Evolutionary conservation across 2,888 invertebrate genomes (phyloP), one percentile per base, ranked within the genome.

Genomic region (Hartigia nigra): DNA sequence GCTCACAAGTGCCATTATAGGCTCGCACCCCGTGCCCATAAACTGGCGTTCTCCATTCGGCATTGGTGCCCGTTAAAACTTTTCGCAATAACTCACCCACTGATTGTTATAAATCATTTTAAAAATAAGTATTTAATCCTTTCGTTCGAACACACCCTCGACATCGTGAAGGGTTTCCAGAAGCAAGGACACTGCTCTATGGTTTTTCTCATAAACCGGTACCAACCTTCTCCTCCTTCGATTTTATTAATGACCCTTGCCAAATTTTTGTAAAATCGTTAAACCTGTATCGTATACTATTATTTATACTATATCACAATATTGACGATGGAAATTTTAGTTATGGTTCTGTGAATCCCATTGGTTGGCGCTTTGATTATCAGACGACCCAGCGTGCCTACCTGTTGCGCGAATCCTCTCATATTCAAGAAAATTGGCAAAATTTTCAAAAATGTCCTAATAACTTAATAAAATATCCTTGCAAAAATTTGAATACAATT

Each of bases 51-150:
- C 82, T 83, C 83, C 80, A 82, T 83, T 83, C 82, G 81, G 82
- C 84, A 82, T 84, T 81, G 82, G 81, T 81, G 80, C 82, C 83
- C 84, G 82, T 86, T 83, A 86, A 87, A 87, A 87, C 84, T 87
- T 86, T 84, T 37, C 69, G 79, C 81, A 82, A 84, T 86, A 86
- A 86, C 83, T 87, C 84, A 84, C 79, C 78, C 76, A 81, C 78
- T 77, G 83, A 81, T 82, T 75, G 81, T 82, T 85, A 81, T 87
- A 87, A 86, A 86, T 87, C 87, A 87, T 77, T 77, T 76, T 75
- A 55, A 83, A 85, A 85, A 84, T 86, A 84, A 84, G 84, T 85
- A 83, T 84, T 87, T 87, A 87, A 87, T 87, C 86, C 86, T 85
- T 85, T 86, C 83, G 77, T 75, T 78, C 80, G 75, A 70, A 69